phyloP scores from a whole-genome alignment of 2,888 invertebrate genomes.

The Heteropelma amictum region DNA sequence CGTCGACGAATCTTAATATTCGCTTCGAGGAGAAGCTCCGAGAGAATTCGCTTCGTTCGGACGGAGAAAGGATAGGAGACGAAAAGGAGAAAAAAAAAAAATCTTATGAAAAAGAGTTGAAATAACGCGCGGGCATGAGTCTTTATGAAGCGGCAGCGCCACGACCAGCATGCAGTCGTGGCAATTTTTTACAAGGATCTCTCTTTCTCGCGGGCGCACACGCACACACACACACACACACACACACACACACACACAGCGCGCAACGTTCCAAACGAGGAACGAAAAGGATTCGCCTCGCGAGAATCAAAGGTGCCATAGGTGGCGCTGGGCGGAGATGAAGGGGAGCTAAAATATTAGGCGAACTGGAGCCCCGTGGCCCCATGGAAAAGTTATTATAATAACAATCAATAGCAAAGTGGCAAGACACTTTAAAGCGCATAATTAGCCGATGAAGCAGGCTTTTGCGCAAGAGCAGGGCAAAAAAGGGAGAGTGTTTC shows the following conservation, averaged over 20 bases:
- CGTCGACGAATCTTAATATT: slow-evolving; percentile 50
- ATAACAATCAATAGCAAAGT: slow-evolving; percentile 65
- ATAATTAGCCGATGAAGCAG: slow-evolving; percentile 56
- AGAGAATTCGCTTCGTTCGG: slow-evolving; percentile 28
- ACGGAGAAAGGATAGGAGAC: slow-evolving; percentile 15
- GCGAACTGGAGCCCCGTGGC: slow-evolving; percentile 61
- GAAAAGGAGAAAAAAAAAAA: slow-evolving; percentile 34
- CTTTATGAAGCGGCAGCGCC: slow-evolving; percentile 49
- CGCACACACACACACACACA: not conserved
- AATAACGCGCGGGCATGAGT: slow-evolving; percentile 47
- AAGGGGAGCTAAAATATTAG: slow-evolving; percentile 66
- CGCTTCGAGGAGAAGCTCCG: slow-evolving; percentile 8
- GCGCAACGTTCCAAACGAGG: slow-evolving; percentile 45
- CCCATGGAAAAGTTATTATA: slow-evolving; percentile 66
- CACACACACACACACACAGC: not conserved
- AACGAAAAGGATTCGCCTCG: slow-evolving; percentile 4
- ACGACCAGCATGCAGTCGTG: slow-evolving; percentile 47
- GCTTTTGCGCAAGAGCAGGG: slow-evolving; percentile 40
- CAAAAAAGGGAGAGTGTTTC: slow-evolving; percentile 1
- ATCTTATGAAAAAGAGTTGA: slow-evolving; percentile 43
- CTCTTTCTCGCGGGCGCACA: not conserved
- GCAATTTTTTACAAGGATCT: slow-evolving; percentile 47
- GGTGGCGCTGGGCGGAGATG: slow-evolving; percentile 23
- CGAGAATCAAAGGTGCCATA: slow-evolving; percentile 30
- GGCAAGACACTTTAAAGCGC: slow-evolving; percentile 56